These are phyloP conservation scores for Brachyopa scutellaris DNA, from an alignment of 2,888 invertebrate species.

Conservation along the genomic window DNA sequence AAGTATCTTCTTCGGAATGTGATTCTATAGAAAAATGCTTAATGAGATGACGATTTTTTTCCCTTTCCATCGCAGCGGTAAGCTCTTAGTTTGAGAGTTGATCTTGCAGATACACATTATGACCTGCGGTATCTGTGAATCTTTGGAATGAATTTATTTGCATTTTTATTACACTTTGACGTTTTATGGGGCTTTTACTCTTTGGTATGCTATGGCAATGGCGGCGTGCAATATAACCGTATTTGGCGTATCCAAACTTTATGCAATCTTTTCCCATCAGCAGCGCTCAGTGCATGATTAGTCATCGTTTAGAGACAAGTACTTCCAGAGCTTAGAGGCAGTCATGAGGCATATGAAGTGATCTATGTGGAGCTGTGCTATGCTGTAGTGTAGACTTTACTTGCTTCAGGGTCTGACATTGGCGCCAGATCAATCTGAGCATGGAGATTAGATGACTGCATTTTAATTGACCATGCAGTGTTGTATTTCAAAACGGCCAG, in stretches of 20 bases:
- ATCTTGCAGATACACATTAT: slow-evolving; percentile 51
- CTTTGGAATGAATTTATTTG: slow-evolving; percentile 42
- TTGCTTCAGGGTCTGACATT: slow-evolving; percentile 48
- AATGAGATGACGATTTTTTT: slow-evolving; percentile 52
- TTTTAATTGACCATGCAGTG: slow-evolving; percentile 57
- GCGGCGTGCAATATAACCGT: neutral
- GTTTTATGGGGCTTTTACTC: slow-evolving; percentile 21
- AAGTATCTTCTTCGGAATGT: slow-evolving; percentile 33
- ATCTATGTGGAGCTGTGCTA: too few species aligned
- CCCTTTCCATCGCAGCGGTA: neutral
- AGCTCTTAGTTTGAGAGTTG: slow-evolving; percentile 24
- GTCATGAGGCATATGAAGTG: slow-evolving; percentile 14
- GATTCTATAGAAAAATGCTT: slow-evolving; percentile 29
- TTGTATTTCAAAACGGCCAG: slow-evolving; percentile 1
- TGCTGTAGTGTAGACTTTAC: neutral
- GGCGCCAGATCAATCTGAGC: slow-evolving; percentile 69
- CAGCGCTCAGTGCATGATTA: slow-evolving; percentile 26
- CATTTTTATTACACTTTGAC: slow-evolving; percentile 51
- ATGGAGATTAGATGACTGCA: slow-evolving; percentile 64
- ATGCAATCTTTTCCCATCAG: slow-evolving; percentile 1
- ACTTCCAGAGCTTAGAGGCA: too few species aligned
- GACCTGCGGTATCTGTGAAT: slow-evolving; percentile 35
- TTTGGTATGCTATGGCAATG: slow-evolving; percentile 4
- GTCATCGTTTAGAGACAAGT: slow-evolving; percentile 37
- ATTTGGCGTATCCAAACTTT: slow-evolving; percentile 3